Evolutionary conservation across 2,113 vertebrate species (phyloP).

Genomic region (Lycaon pictus): DNA sequence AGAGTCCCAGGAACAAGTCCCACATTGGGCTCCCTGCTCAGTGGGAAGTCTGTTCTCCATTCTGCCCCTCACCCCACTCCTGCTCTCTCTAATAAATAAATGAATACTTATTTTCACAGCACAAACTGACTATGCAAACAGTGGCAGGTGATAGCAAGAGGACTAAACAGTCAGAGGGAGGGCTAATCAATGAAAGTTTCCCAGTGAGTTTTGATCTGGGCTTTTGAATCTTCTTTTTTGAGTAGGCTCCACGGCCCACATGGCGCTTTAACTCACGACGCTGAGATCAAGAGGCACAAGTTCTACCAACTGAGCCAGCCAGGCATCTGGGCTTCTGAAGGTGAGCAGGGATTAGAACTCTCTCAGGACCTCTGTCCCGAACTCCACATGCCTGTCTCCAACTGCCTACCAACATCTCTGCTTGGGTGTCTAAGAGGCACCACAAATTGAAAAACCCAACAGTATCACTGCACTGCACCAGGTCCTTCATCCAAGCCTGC

Average conservation of each 20-base stretch:
- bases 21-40: no score
- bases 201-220: background rate
- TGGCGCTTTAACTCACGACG: background rate
- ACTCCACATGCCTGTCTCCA: background rate
- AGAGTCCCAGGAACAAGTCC: no score
- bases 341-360: background rate
- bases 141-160: background rate
- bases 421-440: background rate
- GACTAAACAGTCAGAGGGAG: background rate
- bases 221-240: background rate
- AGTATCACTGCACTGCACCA: background rate
- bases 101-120: background rate
- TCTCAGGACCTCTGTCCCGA: constrained; percentile 24
- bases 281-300: background rate
- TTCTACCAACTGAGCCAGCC: background rate
- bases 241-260: background rate
- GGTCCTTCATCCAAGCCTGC: background rate
- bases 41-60: no score
- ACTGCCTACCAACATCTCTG: background rate
- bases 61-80: no score
- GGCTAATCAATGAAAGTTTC: background rate
- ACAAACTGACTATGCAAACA: background rate
- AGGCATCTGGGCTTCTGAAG: background rate
- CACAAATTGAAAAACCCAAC: background rate
- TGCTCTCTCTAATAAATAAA: no score